phyloP scores from a whole-genome alignment of 2,888 invertebrate species.

The Arrhopalites spinosus region DNA sequence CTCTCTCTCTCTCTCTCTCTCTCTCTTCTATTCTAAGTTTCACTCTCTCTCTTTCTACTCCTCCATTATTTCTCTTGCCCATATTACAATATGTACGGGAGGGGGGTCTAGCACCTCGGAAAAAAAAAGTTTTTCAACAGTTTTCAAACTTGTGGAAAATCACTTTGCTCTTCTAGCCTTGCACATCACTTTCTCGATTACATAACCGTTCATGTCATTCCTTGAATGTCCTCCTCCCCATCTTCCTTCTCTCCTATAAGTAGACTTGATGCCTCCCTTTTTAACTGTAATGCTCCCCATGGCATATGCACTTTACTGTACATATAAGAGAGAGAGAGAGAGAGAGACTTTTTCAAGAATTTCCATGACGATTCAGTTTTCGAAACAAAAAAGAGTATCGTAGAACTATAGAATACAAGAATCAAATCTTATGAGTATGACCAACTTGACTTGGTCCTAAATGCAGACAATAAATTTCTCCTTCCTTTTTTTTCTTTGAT shows the following conservation, averaged over 20 bases:
- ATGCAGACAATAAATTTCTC: constrained; percentile 16
- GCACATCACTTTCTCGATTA: constrained; percentile 35
- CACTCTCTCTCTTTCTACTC: neutral
- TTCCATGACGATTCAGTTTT: neutral
- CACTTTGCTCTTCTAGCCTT: constrained; percentile 30
- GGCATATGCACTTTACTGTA: neutral
- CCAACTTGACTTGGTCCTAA: neutral
- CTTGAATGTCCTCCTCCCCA: constrained; percentile 14
- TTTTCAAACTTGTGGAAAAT: constrained; percentile 37
- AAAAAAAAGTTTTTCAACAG: constrained; percentile 22
- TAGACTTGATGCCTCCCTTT: too few relatives aligned
- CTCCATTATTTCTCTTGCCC: constrained; percentile 13
- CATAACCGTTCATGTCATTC: constrained; percentile 35
- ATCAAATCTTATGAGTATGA: constrained; percentile 11
- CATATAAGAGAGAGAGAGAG: neutral
- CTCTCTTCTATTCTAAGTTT: constrained; percentile 14
- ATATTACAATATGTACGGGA: neutral
- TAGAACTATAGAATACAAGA: constrained; percentile 1
- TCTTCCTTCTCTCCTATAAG: neutral
- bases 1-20: constrained; percentile 10
- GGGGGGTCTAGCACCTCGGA: neutral
- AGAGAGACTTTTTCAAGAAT: neutral
- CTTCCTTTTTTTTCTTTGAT: neutral
- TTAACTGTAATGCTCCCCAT: neutral
- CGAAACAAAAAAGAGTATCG: neutral